Evolutionary conservation across 2,888 invertebrate species (phyloP).

Genomic region (Steinernema scapterisci): DNA sequence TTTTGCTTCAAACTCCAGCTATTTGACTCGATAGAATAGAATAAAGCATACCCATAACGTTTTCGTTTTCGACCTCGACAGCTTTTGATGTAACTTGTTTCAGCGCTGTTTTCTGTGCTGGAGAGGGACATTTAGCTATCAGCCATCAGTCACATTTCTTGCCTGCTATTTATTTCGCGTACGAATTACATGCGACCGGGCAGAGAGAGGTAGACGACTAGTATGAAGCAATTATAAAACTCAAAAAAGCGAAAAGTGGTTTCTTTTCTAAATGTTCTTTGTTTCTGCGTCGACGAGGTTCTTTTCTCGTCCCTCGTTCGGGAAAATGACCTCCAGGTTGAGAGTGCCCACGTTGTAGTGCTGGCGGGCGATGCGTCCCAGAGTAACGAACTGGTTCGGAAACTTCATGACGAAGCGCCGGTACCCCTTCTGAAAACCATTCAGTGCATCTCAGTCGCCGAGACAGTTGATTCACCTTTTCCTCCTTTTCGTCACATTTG

Average conservation of each 20-base stretch:
- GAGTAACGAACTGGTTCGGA: slow-evolving; percentile 36
- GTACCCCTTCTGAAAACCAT: slow-evolving; percentile 1
- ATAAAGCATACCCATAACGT: too few species aligned
- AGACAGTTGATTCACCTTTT: slow-evolving; percentile 38
- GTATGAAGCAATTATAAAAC: too few species aligned
- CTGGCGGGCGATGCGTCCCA: slow-evolving; percentile 43
- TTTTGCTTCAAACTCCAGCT: neutral
- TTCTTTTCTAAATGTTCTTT: slow-evolving; percentile 16
- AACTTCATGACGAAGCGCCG: slow-evolving; percentile 18
- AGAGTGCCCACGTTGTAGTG: slow-evolving; percentile 44
- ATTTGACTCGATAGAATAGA: slow-evolving; percentile 24
- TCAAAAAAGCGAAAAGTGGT: neutral
- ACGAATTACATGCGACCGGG: too few species aligned
- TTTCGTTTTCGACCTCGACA: too few species aligned
- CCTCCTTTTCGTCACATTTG: slow-evolving; percentile 49
- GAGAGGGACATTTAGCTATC: too few species aligned
- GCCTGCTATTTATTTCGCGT: too few species aligned
- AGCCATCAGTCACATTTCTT: too few species aligned
- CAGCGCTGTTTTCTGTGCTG: too few species aligned
- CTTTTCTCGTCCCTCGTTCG: slow-evolving; percentile 35
- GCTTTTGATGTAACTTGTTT: too few species aligned
- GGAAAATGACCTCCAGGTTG: slow-evolving; percentile 43
- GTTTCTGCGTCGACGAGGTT: neutral
- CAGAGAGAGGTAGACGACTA: too few species aligned
- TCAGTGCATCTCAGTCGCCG: too few species aligned